Conservation (phyloP, 1,140 invertebrate species). For the Penaeus chinensis region DNA sequence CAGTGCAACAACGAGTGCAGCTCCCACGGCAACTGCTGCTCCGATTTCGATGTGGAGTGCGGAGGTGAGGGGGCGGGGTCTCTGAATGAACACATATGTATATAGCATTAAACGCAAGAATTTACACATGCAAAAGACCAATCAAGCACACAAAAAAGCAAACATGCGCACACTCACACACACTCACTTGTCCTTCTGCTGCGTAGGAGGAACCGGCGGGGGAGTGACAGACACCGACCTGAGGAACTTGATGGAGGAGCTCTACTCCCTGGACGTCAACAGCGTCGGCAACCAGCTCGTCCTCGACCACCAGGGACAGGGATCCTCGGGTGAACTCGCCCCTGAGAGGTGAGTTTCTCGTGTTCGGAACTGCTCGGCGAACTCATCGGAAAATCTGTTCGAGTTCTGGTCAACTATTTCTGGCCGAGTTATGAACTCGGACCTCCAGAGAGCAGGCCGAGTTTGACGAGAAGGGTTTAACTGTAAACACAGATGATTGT, state of each 20-base stretch:
- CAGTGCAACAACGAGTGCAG: conserved; percentile 52
- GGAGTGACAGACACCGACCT: conserved; percentile 51
- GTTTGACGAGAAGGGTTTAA: too few species aligned
- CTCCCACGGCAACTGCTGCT: conserved; percentile 39
- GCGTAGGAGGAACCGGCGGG: conserved; percentile 3
- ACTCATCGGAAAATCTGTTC: too few species aligned
- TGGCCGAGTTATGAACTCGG: too few species aligned
- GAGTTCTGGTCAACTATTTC: too few species aligned
- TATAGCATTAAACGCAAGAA: neutral
- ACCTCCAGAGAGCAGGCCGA: too few species aligned
- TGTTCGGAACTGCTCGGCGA: too few species aligned
- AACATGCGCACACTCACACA: neutral
- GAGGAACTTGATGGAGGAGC: conserved; percentile 49
- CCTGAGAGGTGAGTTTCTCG: conserved; percentile 34
- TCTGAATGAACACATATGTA: neutral
- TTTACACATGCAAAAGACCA: too few species aligned
- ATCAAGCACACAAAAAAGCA: neutral
- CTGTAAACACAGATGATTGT: too few species aligned
- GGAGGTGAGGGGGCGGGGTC: conserved; percentile 7
- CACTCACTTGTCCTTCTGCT: neutral
- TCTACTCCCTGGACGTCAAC: conserved; percentile 40
- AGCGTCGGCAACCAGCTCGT: conserved; percentile 31
- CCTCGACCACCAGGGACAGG: conserved; percentile 26
- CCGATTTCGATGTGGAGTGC: conserved; percentile 34
- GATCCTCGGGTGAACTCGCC: neutral